These are phyloP conservation scores for Sturmia bella DNA, from an alignment of 2,888 invertebrate species.

Conservation along the genomic window DNA sequence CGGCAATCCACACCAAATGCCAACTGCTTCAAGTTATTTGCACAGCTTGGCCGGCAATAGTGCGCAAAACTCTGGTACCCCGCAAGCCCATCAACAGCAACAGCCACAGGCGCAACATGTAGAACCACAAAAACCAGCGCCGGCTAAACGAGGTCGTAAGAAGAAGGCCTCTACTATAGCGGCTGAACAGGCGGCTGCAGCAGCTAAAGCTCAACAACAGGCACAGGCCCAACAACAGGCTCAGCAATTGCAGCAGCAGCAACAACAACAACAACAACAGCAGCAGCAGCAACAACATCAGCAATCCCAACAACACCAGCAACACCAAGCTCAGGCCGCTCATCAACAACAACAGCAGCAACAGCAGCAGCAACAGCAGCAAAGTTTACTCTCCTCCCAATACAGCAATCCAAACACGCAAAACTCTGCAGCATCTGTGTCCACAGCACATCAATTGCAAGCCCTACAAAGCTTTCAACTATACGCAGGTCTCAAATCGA, in stretches of 20 bases:
- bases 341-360: conserved; percentile 71
- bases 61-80: conserved; percentile 45
- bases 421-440: conserved; percentile 74
- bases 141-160: conserved; percentile 78
- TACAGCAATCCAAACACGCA: conserved; percentile 73
- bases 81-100: conserved; percentile 67
- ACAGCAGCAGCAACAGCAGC: conserved; percentile 74
- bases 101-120: conserved; percentile 60
- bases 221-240: conserved; percentile 73
- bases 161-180: conserved; percentile 77
- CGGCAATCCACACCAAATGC: conserved; percentile 76
- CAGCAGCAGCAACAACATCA: conserved; percentile 70
- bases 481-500: conserved; percentile 84
- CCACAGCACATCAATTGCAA: conserved; percentile 78
- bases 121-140: conserved; percentile 67
- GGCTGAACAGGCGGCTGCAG: conserved; percentile 74
- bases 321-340: conserved; percentile 59
- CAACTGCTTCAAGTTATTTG: conserved; percentile 68
- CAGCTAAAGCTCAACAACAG: conserved; percentile 71
- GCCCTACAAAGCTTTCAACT: conserved; percentile 84
- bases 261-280: conserved; percentile 65
- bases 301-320: conserved; percentile 44
- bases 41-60: conserved; percentile 54
- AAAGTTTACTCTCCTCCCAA: conserved; percentile 68
- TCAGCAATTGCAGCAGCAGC: conserved; percentile 61